phyloP scores from a whole-genome alignment of 2,113 vertebrate species.

The Fregetta grallaria region DNA sequence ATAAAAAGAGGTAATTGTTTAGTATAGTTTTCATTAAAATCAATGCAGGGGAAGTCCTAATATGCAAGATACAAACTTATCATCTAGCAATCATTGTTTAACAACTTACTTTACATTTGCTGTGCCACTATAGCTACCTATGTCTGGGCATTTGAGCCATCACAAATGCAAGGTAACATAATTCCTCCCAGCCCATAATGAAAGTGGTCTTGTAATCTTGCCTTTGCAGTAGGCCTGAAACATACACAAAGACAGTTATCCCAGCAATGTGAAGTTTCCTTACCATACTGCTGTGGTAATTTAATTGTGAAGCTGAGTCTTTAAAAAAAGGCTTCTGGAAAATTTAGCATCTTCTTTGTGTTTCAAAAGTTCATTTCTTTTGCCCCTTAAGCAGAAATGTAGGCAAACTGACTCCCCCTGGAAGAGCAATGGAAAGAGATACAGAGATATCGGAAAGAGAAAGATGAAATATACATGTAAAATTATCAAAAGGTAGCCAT shows the following conservation, averaged over 20 bases:
- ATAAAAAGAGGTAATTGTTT: not conserved
- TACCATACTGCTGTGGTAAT: not conserved
- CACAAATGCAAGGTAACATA: not conserved
- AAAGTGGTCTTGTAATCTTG: not conserved
- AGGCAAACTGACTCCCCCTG: accelerated
- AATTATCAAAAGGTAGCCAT: not conserved
- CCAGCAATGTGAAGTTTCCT: not conserved
- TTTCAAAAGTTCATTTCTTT: not conserved
- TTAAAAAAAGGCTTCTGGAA: not conserved
- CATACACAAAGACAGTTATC: not conserved
- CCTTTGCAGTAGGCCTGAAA: not conserved
- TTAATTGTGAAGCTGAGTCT: not conserved
- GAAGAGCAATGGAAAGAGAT: not conserved
- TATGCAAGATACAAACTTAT: not conserved
- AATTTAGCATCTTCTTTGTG: not conserved
- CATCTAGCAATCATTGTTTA: not conserved
- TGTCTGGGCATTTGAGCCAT: not conserved
- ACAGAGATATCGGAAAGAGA: not conserved
- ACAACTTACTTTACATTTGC: not conserved
- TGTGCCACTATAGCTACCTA: not conserved
- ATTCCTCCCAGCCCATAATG: not conserved
- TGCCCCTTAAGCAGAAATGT: not conserved
- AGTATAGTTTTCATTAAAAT: not conserved
- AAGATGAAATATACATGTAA: not conserved
- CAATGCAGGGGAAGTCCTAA: not conserved